phyloP scores from a whole-genome alignment of 2,113 vertebrate species.

The Gopherus evgoodei region DNA sequence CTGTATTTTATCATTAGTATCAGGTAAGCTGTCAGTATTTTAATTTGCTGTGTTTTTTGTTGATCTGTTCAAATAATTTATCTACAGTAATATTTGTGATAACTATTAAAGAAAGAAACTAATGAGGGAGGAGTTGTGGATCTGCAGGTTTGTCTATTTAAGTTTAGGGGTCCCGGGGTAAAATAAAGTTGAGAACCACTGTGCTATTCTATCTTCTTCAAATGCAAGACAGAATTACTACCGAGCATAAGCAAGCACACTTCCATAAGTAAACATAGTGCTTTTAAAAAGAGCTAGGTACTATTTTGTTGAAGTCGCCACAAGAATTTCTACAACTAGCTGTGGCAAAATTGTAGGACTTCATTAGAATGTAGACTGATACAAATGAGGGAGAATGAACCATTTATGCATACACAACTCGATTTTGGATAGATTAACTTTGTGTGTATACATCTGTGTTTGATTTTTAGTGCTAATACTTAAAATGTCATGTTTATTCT shows the following conservation, averaged over 20 bases:
- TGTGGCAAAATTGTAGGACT: not conserved
- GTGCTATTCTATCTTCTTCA: not conserved
- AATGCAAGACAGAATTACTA: not conserved
- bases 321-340: not conserved
- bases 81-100: not conserved
- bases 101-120: not conserved
- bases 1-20: not conserved
- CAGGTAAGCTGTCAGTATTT: not conserved
- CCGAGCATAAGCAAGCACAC: not conserved
- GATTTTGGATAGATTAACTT: not conserved
- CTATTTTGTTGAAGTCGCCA: not conserved
- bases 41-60: not conserved
- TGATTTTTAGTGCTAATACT: not conserved
- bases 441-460: fast-evolving
- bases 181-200: not conserved
- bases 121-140: not conserved
- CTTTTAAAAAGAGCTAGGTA: not conserved
- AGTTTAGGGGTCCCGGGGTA: not conserved
- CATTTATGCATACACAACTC: not conserved
- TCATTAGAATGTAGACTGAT: not conserved
- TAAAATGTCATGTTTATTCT: not conserved
- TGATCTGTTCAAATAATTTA: not conserved
- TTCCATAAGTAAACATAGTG: not conserved
- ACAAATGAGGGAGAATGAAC: not conserved
- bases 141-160: not conserved